Percentiles rank a stretch among this genome's conserved stretches.
phyloP scores from a whole-genome alignment of 1,140 invertebrate genomes.

The Plectus sambesii region DNA sequence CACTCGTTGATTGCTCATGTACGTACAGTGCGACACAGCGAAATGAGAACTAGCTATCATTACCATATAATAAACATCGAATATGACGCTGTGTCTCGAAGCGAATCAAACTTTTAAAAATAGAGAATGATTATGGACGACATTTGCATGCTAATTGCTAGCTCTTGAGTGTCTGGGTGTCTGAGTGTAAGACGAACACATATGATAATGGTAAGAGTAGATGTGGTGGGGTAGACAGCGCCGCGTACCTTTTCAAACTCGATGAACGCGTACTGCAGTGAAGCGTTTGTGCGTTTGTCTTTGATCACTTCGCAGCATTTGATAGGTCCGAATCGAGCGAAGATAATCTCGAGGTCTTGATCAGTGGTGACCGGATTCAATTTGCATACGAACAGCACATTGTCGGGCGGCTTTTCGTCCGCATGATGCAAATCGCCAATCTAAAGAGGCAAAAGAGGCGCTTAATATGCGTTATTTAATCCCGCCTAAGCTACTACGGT shows the following conservation, averaged over 20 bases:
- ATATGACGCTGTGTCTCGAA: neutral
- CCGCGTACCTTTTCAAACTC: slow-evolving; percentile 74
- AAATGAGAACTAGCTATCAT: too few species aligned
- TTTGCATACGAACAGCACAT: slow-evolving; percentile 98
- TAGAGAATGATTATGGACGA: too few species aligned
- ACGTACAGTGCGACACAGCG: too few species aligned
- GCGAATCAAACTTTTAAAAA: neutral
- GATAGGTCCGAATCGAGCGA: slow-evolving; percentile 87
- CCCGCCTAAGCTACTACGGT: slow-evolving; percentile 7
- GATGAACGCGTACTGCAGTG: slow-evolving; percentile 96
- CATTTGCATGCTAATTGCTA: too few species aligned
- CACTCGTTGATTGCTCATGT: neutral
- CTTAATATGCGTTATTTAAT: slow-evolving; percentile 5
- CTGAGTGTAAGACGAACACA: too few species aligned
- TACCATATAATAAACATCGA: too few species aligned
- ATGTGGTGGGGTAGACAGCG: too few species aligned
- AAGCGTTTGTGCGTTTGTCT: slow-evolving; percentile 81
- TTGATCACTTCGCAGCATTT: slow-evolving; percentile 90
- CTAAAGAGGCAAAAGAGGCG: slow-evolving; percentile 23
- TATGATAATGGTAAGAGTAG: too few species aligned
- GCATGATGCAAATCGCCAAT: slow-evolving; percentile 90
- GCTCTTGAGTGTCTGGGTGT: too few species aligned
- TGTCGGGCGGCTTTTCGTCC: slow-evolving; percentile 93
- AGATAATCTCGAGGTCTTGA: slow-evolving; percentile 94
- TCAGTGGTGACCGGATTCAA: slow-evolving; percentile 97